Conservation (phyloP, 2,888 invertebrate genomes). For the Diarsia rubi region DNA sequence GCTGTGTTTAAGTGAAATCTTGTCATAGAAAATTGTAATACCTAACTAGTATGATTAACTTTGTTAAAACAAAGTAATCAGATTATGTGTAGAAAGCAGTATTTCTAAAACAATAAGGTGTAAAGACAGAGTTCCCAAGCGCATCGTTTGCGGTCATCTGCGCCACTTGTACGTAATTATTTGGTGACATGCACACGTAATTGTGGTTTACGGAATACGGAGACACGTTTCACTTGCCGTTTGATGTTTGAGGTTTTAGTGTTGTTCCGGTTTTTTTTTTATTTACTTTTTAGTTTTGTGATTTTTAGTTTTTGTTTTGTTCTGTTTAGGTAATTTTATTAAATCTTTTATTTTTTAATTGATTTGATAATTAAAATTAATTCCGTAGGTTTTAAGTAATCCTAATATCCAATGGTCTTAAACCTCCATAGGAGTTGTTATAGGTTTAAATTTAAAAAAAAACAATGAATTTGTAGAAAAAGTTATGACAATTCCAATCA, state of each 20-base stretch:
- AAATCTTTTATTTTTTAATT: background rate
- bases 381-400: background rate
- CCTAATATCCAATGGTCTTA: no score
- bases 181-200: slow-evolving; percentile 76
- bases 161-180: slow-evolving; percentile 76
- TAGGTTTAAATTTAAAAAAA: background rate
- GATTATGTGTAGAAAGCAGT: slow-evolving; percentile 54
- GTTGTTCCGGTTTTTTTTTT: background rate
- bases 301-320: background rate
- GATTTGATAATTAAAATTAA: background rate
- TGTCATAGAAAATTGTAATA: slow-evolving; percentile 1
- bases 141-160: slow-evolving; percentile 65
- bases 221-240: slow-evolving; percentile 57
- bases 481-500: background rate
- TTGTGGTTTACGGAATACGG: slow-evolving; percentile 61
- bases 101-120: slow-evolving; percentile 61
- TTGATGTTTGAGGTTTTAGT: slow-evolving; percentile 4
- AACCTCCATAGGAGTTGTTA: background rate
- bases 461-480: background rate
- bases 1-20: slow-evolving; percentile 8
- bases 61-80: slow-evolving; percentile 52
- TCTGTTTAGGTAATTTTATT: background rate
- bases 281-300: background rate
- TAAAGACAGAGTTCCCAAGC: slow-evolving; percentile 63
- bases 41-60: slow-evolving; percentile 16